A percentile compares a stretch with the other conserved stretches of the same genome.
These are phyloP conservation scores for Pyralis farinalis DNA, from an alignment of 2,888 invertebrate species.

Conservation along the genomic window DNA sequence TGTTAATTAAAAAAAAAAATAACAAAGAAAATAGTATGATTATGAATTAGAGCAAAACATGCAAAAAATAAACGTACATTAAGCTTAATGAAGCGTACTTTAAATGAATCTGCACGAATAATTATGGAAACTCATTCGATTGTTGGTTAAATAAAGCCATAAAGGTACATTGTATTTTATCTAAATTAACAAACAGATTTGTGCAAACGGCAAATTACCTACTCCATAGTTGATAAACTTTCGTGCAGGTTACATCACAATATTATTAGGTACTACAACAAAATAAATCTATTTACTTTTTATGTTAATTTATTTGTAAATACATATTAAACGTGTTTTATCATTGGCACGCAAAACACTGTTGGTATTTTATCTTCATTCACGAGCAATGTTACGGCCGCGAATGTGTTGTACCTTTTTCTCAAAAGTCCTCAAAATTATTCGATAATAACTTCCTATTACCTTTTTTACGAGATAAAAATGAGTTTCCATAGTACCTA, in stretches of 20 bases:
- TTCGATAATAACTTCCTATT: background rate
- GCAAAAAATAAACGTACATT: conserved; percentile 15
- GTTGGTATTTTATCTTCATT: too few relatives aligned
- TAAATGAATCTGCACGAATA: conserved; percentile 11
- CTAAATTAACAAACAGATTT: conserved; percentile 2
- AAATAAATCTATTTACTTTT: too few relatives aligned
- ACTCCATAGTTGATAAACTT: too few relatives aligned
- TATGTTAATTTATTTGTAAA: too few relatives aligned
- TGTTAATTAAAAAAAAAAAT: conserved; percentile 4
- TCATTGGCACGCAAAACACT: too few relatives aligned
- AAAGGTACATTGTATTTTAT: conserved; percentile 4
- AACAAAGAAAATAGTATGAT: conserved; percentile 5
- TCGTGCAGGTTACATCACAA: too few relatives aligned
- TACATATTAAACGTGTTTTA: too few relatives aligned
- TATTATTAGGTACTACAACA: too few relatives aligned
- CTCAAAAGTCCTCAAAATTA: too few relatives aligned
- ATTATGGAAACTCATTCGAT: conserved; percentile 24
- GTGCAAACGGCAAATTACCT: too few relatives aligned
- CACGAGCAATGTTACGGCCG: too few relatives aligned
- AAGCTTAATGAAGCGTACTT: conserved; percentile 16
- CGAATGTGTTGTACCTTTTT: too few relatives aligned
- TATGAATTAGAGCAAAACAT: conserved; percentile 7
- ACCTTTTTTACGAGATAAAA: conserved; percentile 4
- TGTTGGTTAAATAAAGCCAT: conserved; percentile 8
- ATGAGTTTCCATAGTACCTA: conserved; percentile 43